Evolutionary conservation across 2,113 vertebrate species (phyloP), one percentile per base, ranked within the genome.

Genomic region (Butorides virescens): DNA sequence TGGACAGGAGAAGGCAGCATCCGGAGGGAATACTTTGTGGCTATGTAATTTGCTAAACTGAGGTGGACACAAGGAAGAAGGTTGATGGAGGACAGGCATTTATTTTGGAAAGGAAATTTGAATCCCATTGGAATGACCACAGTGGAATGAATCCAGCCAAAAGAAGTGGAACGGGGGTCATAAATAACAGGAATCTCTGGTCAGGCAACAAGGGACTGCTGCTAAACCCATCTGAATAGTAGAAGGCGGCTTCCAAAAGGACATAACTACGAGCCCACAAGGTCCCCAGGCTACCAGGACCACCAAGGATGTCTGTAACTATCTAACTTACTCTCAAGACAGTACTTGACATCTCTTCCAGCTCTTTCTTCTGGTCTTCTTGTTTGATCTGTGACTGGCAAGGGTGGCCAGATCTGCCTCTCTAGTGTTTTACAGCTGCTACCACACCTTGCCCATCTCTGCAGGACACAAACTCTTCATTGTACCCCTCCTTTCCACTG

Each of bases 81-180:
- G 76, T 22, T 94, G 90, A 76, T 70, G 77, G 39, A 95, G 68
- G 50, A 67, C 61, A 78, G 36, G 15, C n/a, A 87, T 96, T 90
- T 93, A 90, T 94, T 94, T 96, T 68, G 68, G 78, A 87, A 90
- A 90, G 59, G 88, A 93, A 97, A 83, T 87, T 42, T 94, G 66
- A 92, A 85, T 91, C 75, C 72, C 30, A n/a, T 91, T 79, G 70
- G 76, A 94, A 92, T 90, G 72, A 74, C 78, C 68, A 91, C 65
- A 94, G 72, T 81, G 66, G 68, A 92, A 95, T 55, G 34, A 76
- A 84, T 82, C 67, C 71, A 86, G 37, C 72, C 63, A 86, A 85
- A 13, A 92, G 27, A 53, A 92, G 47, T 36, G 30, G 56, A 86
- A 67, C 50, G 46, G 52, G 18, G 49, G 37, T 84, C 87, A 96